Evolutionary conservation across 1,140 invertebrate species (phyloP).

Genomic region (Zaprionus ornatus): DNA sequence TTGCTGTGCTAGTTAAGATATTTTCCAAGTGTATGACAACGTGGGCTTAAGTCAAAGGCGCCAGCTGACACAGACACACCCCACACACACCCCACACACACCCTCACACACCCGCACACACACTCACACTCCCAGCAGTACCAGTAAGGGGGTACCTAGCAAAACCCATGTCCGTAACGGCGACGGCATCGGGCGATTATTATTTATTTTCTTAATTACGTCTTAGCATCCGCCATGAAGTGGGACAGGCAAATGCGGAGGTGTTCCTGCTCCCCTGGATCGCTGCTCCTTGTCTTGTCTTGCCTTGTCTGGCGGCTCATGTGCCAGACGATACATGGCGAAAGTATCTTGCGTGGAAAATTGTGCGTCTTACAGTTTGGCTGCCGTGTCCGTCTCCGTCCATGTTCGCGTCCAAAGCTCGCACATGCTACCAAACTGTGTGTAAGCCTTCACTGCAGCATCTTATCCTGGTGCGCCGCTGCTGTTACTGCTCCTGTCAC

Average conservation of each 20-base stretch:
- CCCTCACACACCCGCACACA: background rate
- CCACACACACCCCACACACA: conserved; percentile 23
- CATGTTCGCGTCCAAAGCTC: conserved; percentile 25
- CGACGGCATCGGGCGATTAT: conserved; percentile 74
- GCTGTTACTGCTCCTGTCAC: background rate
- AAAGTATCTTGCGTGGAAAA: conserved; percentile 74
- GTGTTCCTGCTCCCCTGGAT: background rate
- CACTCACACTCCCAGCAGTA: background rate
- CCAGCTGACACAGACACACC: conserved; percentile 41
- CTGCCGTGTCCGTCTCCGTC: background rate
- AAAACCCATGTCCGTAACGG: conserved; percentile 26
- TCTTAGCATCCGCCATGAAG: conserved; percentile 72
- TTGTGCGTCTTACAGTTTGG: conserved; percentile 48
- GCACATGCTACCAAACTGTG: conserved; percentile 72
- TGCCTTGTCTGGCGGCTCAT: conserved; percentile 54
- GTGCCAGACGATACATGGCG: conserved; percentile 57
- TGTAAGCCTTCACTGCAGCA: conserved; percentile 70
- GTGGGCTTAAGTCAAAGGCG: conserved; percentile 63
- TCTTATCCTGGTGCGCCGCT: conserved; percentile 62
- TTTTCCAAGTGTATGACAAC: conserved; percentile 74
- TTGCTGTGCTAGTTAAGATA: conserved; percentile 54
- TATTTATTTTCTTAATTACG: conserved; percentile 84
- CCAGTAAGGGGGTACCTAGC: background rate
- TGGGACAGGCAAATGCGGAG: conserved; percentile 38
- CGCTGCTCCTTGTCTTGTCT: conserved; percentile 4